A percentile compares a stretch with the other conserved stretches of the same genome.
These are phyloP conservation scores for Sminthurinus aureus DNA, from an alignment of 2,888 invertebrate genomes.

Conservation along the genomic window DNA sequence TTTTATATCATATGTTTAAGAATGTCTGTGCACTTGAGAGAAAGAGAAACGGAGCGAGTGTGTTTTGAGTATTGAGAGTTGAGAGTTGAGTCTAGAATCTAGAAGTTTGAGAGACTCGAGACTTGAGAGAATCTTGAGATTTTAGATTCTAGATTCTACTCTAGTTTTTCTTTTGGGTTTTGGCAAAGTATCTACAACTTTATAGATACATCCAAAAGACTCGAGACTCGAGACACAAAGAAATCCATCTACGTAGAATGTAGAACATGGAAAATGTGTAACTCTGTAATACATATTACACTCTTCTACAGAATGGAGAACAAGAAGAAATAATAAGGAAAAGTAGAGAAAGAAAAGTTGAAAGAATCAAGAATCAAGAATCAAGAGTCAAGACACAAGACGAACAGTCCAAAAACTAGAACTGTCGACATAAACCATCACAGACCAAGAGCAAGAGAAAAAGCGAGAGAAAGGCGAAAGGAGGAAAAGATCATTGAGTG, in stretches of 20 bases:
- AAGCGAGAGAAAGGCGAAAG: background rate
- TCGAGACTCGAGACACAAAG: too few species aligned
- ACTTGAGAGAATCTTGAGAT: background rate
- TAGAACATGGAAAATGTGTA: too few species aligned
- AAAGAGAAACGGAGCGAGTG: background rate
- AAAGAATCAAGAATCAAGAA: background rate
- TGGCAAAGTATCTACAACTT: background rate
- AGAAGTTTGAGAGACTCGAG: background rate
- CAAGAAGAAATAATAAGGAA: background rate
- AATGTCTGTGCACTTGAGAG: background rate
- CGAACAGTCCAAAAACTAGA: background rate
- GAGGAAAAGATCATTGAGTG: too few species aligned
- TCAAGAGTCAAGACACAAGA: too few species aligned
- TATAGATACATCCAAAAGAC: background rate
- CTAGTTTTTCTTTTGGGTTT: background rate
- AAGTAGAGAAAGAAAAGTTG: background rate
- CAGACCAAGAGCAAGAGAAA: background rate
- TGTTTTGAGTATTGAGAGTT: background rate
- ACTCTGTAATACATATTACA: background rate
- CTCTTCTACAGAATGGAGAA: background rate
- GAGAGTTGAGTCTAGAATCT: background rate
- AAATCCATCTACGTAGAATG: too few species aligned
- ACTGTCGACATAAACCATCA: background rate
- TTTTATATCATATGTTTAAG: too few species aligned
- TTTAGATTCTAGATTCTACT: background rate